Conservation (phyloP, 2,888 invertebrate genomes). For the Agrochola circellaris region DNA sequence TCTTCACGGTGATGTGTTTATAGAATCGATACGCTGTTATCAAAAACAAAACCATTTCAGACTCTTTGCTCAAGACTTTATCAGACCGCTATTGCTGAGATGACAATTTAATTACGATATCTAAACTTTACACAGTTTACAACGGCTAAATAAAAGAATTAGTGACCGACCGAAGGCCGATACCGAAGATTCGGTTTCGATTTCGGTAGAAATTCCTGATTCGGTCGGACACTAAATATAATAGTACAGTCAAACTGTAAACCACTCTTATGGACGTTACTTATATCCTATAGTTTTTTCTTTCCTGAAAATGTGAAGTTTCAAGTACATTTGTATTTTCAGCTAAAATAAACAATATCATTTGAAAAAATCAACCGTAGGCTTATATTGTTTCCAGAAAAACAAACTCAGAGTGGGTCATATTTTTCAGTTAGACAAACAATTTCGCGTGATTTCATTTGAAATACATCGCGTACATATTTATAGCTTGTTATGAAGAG, state of each 20-base stretch:
- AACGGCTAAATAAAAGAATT: not conserved
- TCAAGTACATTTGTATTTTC: not conserved
- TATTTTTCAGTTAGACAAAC: slow-evolving; percentile 55
- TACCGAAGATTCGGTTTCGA: too few species aligned
- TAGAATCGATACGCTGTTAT: not conserved
- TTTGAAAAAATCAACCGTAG: not conserved
- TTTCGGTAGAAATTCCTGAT: too few species aligned
- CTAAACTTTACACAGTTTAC: too few species aligned
- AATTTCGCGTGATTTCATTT: slow-evolving; percentile 45
- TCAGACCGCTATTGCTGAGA: too few species aligned
- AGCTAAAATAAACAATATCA: not conserved
- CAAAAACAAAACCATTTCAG: not conserved
- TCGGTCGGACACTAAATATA: too few species aligned
- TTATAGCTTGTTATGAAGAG: slow-evolving; percentile 66
- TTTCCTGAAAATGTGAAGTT: not conserved
- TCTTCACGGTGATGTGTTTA: too few species aligned
- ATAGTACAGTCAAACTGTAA: not conserved
- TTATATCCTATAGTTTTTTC: not conserved
- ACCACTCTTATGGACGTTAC: not conserved
- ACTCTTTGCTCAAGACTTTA: not conserved
- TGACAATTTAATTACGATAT: not conserved
- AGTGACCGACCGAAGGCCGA: too few species aligned
- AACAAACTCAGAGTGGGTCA: slow-evolving; percentile 22
- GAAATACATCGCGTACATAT: slow-evolving; percentile 54
- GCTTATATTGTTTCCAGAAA: slow-evolving; percentile 9